Base-by-base conservation (phyloP, 2,888 invertebrate species). In the Aplocera efformata region DNA sequence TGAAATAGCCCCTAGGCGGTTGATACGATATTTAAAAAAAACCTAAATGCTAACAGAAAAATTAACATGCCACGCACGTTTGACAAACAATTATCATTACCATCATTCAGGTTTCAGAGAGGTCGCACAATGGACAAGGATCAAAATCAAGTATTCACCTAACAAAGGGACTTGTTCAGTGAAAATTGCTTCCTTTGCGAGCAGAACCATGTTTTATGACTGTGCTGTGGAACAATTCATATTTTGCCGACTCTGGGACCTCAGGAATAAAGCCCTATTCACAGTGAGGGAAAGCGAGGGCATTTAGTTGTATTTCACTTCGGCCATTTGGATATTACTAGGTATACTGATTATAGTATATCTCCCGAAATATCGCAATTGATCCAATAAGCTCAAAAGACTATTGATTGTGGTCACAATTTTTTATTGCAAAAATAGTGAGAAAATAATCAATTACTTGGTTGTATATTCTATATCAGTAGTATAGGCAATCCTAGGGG, bases 131-230 rank as follows among this genome's bases (percentile, higher is more conserved):
- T 58, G 55, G 51, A 41, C 47, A 54, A 56, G 61, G 59, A 66
- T 65, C 61, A 51, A 58, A 67, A 66, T 67, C 60, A 67, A 70
- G 67, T 63, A 56, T 48, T 60, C 60, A 38, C 45, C 42, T 56
- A 60, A 68, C 67, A 70, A 70, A 67, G 67, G 63, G 57, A 53
- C 60, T 60, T 50, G 63, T 56, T 58, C 51, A 42, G 53, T 41
- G 59, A 58, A 69, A 70, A 68, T 72, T 67, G 59, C 66, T 65
- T 68, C 68, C 67, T 60, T 62, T 59, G 52, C 57, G 49, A 64
- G 54, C 61, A 62, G 58, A 53, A 58, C 53, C 66, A 60, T 64
- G 63, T 66, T 71, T 66, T 66, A 69, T 60, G 60, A 48, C 41
- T 51, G 35, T 54, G 49, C 45, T 53, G 46, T 56, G 41, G 47